Conservation (phyloP, 1,140 invertebrate species). For the Hermatobates lingyangjiaoensis region DNA sequence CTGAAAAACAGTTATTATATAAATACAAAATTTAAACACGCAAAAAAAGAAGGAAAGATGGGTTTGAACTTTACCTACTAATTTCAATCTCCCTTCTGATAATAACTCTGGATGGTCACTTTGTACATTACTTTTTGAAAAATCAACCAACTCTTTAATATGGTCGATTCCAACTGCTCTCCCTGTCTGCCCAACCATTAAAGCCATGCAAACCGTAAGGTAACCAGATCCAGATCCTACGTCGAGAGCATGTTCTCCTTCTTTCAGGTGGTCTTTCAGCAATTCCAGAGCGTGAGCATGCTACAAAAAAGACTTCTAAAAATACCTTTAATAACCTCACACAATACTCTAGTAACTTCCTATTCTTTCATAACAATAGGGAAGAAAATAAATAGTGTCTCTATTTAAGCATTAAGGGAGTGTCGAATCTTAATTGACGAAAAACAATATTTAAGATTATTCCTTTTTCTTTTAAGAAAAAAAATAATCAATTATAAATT, state of each 20-base stretch:
- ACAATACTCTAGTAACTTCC: too few species aligned
- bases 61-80: slow-evolving; percentile 44
- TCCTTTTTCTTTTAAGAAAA: too few species aligned
- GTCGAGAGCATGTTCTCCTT: slow-evolving; percentile 69
- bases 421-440: too few species aligned
- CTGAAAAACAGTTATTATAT: slow-evolving; percentile 23
- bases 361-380: too few species aligned
- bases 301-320: slow-evolving; percentile 25
- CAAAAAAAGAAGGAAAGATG: not conserved
- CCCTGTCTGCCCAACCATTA: slow-evolving; percentile 63
- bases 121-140: slow-evolving; percentile 57
- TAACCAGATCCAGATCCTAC: slow-evolving; percentile 93
- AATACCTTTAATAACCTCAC: too few species aligned
- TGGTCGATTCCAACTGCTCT: slow-evolving; percentile 80
- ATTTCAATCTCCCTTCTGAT: slow-evolving; percentile 37
- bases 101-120: slow-evolving; percentile 51
- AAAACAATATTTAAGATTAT: too few species aligned
- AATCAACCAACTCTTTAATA: slow-evolving; percentile 61
- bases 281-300: slow-evolving; percentile 88
- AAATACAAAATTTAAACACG: not conserved
- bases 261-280: slow-evolving; percentile 59
- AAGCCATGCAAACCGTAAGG: slow-evolving; percentile 83
- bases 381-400: too few species aligned
- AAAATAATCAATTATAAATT: too few species aligned
- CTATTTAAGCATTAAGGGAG: too few species aligned